A percentile compares a stretch with the other conserved stretches of the same genome.
Conservation (phyloP, 2,888 invertebrate genomes). For the Corythucha ciliata region DNA sequence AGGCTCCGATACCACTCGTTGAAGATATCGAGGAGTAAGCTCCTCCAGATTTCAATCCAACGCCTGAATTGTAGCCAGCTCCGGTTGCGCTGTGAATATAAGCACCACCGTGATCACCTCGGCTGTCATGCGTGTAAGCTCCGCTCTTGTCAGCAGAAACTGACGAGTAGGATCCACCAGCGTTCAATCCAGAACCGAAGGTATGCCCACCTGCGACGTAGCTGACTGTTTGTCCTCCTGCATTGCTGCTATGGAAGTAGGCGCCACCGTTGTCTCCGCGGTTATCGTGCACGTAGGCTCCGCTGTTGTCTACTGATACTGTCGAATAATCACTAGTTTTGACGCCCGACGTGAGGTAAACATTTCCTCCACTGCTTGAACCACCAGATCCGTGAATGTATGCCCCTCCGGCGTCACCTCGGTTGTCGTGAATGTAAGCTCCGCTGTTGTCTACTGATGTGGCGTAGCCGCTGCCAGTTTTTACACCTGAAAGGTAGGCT, state of each 20-base stretch:
- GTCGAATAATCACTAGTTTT: too few species aligned
- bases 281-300: constrained; percentile 31
- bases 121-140: constrained; percentile 16
- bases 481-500: constrained; percentile 12
- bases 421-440: constrained; percentile 5
- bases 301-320: constrained; percentile 30
- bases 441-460: constrained; percentile 1
- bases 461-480: neutral
- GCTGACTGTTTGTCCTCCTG: too few species aligned
- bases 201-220: neutral
- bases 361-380: too few species aligned
- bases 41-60: constrained; percentile 2
- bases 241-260: too few species aligned
- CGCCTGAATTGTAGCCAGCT: too few species aligned
- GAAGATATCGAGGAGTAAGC: too few species aligned
- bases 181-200: neutral
- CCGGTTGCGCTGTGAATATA: constrained; percentile 23
- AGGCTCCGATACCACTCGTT: too few species aligned
- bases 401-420: constrained; percentile 6
- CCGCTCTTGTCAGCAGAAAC: constrained; percentile 13
- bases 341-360: too few species aligned
- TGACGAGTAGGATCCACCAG: constrained; percentile 5
- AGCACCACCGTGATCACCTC: constrained; percentile 16
- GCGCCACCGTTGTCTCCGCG: constrained; percentile 31
- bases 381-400: constrained; percentile 8